Evolutionary conservation across 2,113 vertebrate species (phyloP), one percentile per base, ranked within the genome.

Genomic region (Corydoras maculifer): DNA sequence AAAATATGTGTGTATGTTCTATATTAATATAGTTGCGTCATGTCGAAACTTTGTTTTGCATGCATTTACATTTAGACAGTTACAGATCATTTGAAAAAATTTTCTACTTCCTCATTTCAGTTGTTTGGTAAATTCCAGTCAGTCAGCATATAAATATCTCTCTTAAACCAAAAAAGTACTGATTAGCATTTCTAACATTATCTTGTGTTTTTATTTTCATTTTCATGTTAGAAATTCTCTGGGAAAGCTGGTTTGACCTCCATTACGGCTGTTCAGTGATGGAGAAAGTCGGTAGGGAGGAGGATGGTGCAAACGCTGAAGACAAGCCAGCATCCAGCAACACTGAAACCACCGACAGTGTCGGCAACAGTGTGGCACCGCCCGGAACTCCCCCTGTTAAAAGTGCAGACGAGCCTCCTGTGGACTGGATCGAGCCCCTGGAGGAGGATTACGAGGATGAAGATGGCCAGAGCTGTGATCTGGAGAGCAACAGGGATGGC

Each of bases 351-450:
- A 48, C 29, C 4, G 58, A 50, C 29, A 51, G 0, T 7, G 32
- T 29, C 29, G 70, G 63, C 66, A 50, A 50, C 70, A 15, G n/a
- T 7, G 62, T 4, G 8, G 69, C 49, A 9, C 61, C 54, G 49
- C 15, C 2, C 10, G 4, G 53, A 51, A 74, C 72, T 9, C 79
- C 75, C n/a, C 67, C 9, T 8, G 77, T 79, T 2, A 62, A 31
- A 12, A 1, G 31, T 4, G 31, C 10, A 5, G 73, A 25, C 0
- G 85, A 87, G 48, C 84, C 86, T 73, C 78, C 84, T 1, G 70
- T 79, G 35, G 89, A 90, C 77, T 91, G 90, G 90, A 84, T 90
- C 51, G 87, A 91, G 76, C 90, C 90, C 0, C 86, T 91, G 1
- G 90, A 90, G 35, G 88, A 88, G 15, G 87, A 90, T 11, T 72